These are phyloP conservation scores for Oncorhynchus tshawytscha DNA, from an alignment of 2,113 vertebrate genomes.

Conservation along the genomic window DNA sequence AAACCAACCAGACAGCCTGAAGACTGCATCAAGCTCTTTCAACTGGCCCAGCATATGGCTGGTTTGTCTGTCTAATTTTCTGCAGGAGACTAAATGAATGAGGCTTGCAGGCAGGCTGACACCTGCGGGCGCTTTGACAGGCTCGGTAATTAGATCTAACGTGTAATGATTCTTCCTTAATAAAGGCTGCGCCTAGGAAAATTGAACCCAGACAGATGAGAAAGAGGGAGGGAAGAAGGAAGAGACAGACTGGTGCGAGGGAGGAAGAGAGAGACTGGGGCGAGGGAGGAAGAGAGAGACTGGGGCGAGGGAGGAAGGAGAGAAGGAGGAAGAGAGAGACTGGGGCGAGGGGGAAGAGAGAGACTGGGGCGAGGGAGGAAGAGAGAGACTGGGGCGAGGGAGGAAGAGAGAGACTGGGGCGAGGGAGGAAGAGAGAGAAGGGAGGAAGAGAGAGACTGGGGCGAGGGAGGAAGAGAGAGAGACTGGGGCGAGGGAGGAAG, in stretches of 20 bases:
- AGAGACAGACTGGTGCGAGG: not conserved
- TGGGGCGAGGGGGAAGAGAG: not conserved
- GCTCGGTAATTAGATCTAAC: conserved; percentile 91
- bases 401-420: conserved; percentile 1
- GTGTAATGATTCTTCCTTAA: conserved; percentile 97
- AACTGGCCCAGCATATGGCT: not conserved
- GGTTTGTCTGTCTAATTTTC: conserved; percentile 84
- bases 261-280: not conserved
- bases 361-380: conserved; percentile 13
- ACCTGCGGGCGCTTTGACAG: conserved; percentile 91
- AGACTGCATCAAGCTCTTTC: conserved; percentile 7
- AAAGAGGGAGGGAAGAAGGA: conserved; percentile 48
- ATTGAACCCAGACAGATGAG: conserved; percentile 81
- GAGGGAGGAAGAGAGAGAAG: no score
- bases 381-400: conserved; percentile 20
- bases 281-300: conserved; percentile 21
- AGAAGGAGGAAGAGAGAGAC: not conserved
- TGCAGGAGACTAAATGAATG: conserved; percentile 64
- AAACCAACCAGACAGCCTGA: conserved; percentile 22
- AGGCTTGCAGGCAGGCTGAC: conserved; percentile 76
- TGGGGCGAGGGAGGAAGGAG: conserved; percentile 13
- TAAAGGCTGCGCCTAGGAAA: conserved; percentile 88
- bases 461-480: conserved; percentile 11
- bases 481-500: no score
- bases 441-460: not conserved